phyloP scores from a whole-genome alignment of 1,140 invertebrate genomes.

The Drosophila azteca region DNA sequence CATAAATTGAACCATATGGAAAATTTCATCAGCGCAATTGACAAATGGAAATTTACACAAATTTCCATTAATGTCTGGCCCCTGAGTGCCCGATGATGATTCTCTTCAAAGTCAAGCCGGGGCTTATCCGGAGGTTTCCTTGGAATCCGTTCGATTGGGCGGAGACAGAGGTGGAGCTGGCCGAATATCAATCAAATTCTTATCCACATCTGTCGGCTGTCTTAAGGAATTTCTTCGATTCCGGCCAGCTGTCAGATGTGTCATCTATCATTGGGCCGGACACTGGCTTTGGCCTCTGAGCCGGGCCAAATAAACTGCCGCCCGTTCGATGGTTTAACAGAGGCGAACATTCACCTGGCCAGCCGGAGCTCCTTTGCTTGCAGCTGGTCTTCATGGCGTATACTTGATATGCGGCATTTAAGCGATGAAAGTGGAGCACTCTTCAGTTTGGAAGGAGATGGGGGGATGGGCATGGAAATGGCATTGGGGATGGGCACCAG shows the following conservation, averaged over 20 bases:
- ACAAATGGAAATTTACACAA: slow-evolving; percentile 9
- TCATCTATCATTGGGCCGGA: slow-evolving; percentile 53
- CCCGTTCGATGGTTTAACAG: slow-evolving; percentile 29
- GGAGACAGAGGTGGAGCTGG: slow-evolving; percentile 4
- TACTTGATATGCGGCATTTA: slow-evolving; percentile 49
- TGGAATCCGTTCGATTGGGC: neutral
- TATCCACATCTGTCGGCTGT: slow-evolving; percentile 51
- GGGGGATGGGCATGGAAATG: neutral
- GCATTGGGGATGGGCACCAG: neutral
- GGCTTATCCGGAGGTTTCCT: neutral
- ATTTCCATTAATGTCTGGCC: slow-evolving; percentile 6
- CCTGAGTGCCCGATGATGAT: neutral
- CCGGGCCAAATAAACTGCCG: slow-evolving; percentile 28
- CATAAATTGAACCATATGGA: slow-evolving; percentile 66
- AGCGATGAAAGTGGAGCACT: slow-evolving; percentile 23
- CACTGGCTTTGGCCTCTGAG: slow-evolving; percentile 35
- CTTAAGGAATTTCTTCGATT: slow-evolving; percentile 42
- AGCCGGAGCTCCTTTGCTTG: neutral
- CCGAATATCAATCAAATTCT: slow-evolving; percentile 52
- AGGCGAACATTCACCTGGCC: neutral
- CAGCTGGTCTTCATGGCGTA: slow-evolving; percentile 23
- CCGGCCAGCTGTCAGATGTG: slow-evolving; percentile 24
- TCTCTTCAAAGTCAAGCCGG: slow-evolving; percentile 28
- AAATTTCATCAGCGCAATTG: slow-evolving; percentile 35
- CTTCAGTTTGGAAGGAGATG: slow-evolving; percentile 4